Base-by-base conservation (phyloP, 2,797 vertebrate species). In the Leucoraja ocellata region DNA sequence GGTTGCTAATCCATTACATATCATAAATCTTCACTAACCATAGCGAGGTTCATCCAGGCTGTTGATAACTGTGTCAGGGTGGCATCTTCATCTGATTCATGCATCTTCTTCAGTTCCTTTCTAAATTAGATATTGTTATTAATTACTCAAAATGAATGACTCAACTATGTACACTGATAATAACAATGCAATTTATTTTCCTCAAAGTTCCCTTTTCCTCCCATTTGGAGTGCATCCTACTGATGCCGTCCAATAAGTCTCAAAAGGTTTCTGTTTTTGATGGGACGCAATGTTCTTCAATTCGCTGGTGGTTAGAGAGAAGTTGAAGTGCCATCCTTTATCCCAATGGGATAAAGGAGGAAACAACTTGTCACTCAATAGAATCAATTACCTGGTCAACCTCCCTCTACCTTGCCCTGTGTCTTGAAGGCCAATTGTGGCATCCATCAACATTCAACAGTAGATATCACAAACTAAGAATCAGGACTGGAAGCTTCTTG, bases 81-180 rank as follows among this genome's bases (percentile, higher is more conserved):
- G 0, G 98, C 97, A 0, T 99, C 99, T 94, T 99, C 99, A 0
- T 99, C 99, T 93, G 98, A 97, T 93, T 99, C 99, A 94, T 99
- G 98, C 98, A 99, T 99, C 94, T 98, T 99, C 95, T 99, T 99
- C 93, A 99, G 96, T 93, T 99, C 99, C 94, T 99, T 99, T 94
- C 99, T 99, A 95, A 25, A 71, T 93, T 4, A 61, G 76, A 1
- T 36, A 7, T 28, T 4, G 46, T 13, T 0, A 0, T 46, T 4
- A 18, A 16, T 88, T 46, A 76, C 2, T 0, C 1, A 71, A 25
- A 28, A 74, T 16, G 71, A 13, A 63, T 7, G n/a, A 68, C n/a
- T 14, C n/a, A 5, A 63, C 14, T 83, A 5, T 21, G n/a, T 65
- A 88, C 18, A 11, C 2, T 9, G 14, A 36, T n/a, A 88, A n/a